Evolutionary conservation across 2,888 invertebrate genomes (phyloP), one percentile per base, ranked within the genome.

Genomic region (Leptinotarsa haldemani): DNA sequence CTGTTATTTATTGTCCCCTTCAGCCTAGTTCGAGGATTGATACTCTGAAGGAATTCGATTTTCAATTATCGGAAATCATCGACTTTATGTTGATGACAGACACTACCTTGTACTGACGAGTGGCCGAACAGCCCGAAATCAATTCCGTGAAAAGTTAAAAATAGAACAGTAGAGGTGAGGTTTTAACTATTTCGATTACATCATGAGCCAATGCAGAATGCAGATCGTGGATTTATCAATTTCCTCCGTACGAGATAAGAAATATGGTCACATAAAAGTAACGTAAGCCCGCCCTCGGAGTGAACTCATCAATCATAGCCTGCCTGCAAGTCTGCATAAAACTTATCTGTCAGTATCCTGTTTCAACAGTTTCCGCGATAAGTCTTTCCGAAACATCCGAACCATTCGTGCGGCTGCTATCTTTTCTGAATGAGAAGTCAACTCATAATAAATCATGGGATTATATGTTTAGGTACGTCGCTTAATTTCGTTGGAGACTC

Each of bases 191-290:
- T 30, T 30, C 30, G 30, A 30, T 30, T 30, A 30, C 7, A 30
- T 30, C 5, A 5, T 30, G 30, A 30, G 30, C 30, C 30, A 30
- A 56, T n/a, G 53, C 53, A 46, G 13, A 1, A 46, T n/a, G 53
- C 53, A 46, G 5, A 46, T 56, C 58, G 15, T 16, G 25, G 1
- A 50, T 50, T 50, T 30, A 25, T 25, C 50, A 52, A 30, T 30
- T 18, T 22, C 68, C 61, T 61, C n/a, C 40, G 15, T 15, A 58
- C 15, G 22, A 61, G 25, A 40, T 30, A 16, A 30, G 30, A 61
- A 61, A 61, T 61, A 61, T 61, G 61, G 30, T 61, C 40, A 30
- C 61, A 61, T 61, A 30, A 61, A 61, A 25, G 61, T 61, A 61
- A 61, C 25, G 40, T n/a, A 61, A 61, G 30, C 40, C n/a, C 61